These are phyloP conservation scores for Perizoma affinitatum DNA, from an alignment of 2,888 invertebrate species.

Conservation along the genomic window DNA sequence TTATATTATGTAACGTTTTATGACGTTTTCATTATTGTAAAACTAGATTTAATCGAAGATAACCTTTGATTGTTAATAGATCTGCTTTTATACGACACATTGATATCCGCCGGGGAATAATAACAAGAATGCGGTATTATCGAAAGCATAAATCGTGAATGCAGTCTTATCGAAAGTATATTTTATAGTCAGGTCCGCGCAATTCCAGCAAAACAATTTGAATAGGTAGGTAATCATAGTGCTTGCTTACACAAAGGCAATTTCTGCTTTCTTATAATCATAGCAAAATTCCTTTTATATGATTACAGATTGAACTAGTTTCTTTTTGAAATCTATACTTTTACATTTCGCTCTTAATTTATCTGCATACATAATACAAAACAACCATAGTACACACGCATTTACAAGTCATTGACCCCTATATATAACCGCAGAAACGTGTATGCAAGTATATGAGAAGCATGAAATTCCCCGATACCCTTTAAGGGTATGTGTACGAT, in stretches of 20 bases:
- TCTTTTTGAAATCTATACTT: slow-evolving; percentile 13
- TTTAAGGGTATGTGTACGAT: slow-evolving; percentile 24
- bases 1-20: slow-evolving; percentile 32
- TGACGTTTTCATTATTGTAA: slow-evolving; percentile 25
- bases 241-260: slow-evolving; percentile 29
- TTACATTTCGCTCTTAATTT: slow-evolving; percentile 11
- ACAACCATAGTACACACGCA: background rate
- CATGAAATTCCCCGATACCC: slow-evolving; percentile 26
- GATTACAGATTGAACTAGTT: slow-evolving; percentile 18
- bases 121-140: slow-evolving; percentile 13
- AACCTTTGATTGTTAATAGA: slow-evolving; percentile 17
- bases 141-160: slow-evolving; percentile 23
- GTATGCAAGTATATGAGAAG: slow-evolving; percentile 21
- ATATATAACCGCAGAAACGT: no score
- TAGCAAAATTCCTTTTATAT: slow-evolving; percentile 17
- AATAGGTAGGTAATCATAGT: slow-evolving; percentile 22
- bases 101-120: background rate
- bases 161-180: slow-evolving; percentile 24
- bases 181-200: slow-evolving; percentile 16
- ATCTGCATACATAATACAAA: background rate
- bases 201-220: slow-evolving; percentile 26
- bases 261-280: slow-evolving; percentile 30
- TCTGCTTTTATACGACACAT: background rate
- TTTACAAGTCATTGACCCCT: slow-evolving; percentile 9
- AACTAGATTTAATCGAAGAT: slow-evolving; percentile 9